Evolutionary conservation across 2,797 vertebrate genomes (phyloP), one percentile per base, ranked within the genome.

Genomic region (Capromys pilorides): DNA sequence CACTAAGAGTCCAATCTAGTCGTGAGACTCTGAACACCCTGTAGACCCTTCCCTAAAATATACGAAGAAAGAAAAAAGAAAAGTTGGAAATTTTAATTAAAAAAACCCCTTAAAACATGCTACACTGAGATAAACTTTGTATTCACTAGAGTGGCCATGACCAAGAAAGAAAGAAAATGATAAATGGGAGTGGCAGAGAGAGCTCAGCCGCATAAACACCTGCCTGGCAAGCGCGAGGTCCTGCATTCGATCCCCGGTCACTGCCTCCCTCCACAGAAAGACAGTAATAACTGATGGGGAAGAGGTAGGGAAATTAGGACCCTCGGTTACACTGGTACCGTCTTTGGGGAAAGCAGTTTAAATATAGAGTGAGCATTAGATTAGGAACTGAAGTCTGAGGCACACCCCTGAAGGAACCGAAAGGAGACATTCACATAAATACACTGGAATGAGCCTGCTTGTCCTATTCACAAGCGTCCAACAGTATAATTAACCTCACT

Each of bases 311-410:
- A 41, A 86, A 51, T 8, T 4, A 6, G 64, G 54, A 24, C 28
- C 21, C 41, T 51, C 0, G 0, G 0, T 0, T 12, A 6, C 33
- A 49, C 57, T 36, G 36, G 85, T n/a, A n/a, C n/a, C n/a, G n/a
- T n/a, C n/a, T n/a, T n/a, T n/a, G n/a, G n/a, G n/a, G n/a, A n/a
- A n/a, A n/a, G n/a, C n/a, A n/a, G 36, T 26, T 10, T 39, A n/a
- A 78, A 71, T 31, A 24, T 24, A 7, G 11, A 54, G 49, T 49
- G 64, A 11, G 24, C 19, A 0, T 6, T 28, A 2, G 54, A 73
- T 24, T 4, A 13, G 14, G 21, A 61, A 45, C 26, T 64, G 61
- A 6, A 24, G 22, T 28, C 90, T 8, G 11, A 45, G 64, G 6
- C 33, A 2, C 13, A 1, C 0, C 16, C 45, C 31, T 28, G 21